Base-by-base conservation (phyloP, 2,888 invertebrate genomes). In the Amiota communis region DNA sequence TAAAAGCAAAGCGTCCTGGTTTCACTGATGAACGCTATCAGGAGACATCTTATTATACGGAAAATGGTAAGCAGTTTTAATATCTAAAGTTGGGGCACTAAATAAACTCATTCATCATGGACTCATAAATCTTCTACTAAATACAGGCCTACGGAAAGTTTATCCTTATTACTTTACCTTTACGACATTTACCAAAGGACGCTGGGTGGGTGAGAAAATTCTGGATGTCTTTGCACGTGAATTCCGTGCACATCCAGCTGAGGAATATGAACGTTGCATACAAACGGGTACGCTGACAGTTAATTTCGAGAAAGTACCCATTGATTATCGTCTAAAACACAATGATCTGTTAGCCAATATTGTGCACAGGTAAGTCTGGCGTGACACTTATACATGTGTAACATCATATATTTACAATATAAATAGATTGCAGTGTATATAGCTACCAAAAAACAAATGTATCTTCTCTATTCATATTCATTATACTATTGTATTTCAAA, bases 151-250 rank as follows among this genome's bases (percentile, higher is more conserved):
- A 84, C 92, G 98, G 81, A 98, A 98, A 92, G 97, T 98, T 13
- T 97, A 96, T 89, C 98, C 98, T 1, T 98, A 98, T 91, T 96
- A 96, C 91, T 98, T 96, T 91, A 96, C 96, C 75, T 98, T 97
- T 91, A 95, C 96, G 78, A 96, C 97, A 47, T 97, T 96, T 91
- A 96, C 96, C 79, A 98, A 98, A 91, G 96, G 97, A 11, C 92
- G 97, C 85, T 98, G 98, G 97, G 95, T 97, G 8, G 97, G 97
- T 1, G 95, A 96, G 89, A 94, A 94, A 87, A 95, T 98, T 79
- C 91, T 96, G 80, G 97, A 98, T 86, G 96, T 98, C 12, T 97
- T 98, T 90, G 95, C 95, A 4, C 91, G 95, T 71, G 98, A 98
- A 90, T 98, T 98, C 90, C 92, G 97, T 47, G 96, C 97, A 11